Conservation (phyloP, 2,888 invertebrate species). For the Desoria tigrina region DNA sequence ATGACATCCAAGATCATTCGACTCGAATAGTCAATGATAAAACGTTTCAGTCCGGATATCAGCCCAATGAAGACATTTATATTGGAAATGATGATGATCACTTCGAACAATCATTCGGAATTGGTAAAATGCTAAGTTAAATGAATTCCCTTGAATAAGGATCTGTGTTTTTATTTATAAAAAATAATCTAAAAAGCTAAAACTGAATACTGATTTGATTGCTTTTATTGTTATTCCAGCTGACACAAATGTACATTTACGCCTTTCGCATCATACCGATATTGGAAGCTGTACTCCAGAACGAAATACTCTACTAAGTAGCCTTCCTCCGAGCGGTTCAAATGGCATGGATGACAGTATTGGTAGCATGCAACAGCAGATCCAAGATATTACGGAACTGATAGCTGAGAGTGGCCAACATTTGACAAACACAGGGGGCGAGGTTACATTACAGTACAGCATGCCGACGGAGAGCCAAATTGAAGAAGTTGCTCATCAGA, state of each 20-base stretch:
- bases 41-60: not conserved
- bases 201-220: no score
- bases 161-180: no score
- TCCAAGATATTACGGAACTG: slow-evolving; percentile 3
- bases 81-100: slow-evolving; percentile 14
- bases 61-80: not conserved
- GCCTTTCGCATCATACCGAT: no score
- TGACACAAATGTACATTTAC: no score
- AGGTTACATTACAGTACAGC: not conserved
- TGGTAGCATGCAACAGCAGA: not conserved
- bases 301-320: no score
- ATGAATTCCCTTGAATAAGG: no score
- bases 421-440: not conserved
- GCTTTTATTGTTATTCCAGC: no score
- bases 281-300: no score
- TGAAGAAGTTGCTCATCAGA: not conserved
- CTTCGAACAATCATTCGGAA: not conserved
- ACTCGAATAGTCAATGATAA: not conserved
- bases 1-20: not conserved
- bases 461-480: not conserved
- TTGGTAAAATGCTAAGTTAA: no score
- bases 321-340: no score
- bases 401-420: not conserved
- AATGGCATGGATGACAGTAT: no score
- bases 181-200: no score